Percentiles rank a stretch among this genome's conserved stretches.
Conservation (phyloP, 2,888 invertebrate species). For the Dastarcus helophoroides region DNA sequence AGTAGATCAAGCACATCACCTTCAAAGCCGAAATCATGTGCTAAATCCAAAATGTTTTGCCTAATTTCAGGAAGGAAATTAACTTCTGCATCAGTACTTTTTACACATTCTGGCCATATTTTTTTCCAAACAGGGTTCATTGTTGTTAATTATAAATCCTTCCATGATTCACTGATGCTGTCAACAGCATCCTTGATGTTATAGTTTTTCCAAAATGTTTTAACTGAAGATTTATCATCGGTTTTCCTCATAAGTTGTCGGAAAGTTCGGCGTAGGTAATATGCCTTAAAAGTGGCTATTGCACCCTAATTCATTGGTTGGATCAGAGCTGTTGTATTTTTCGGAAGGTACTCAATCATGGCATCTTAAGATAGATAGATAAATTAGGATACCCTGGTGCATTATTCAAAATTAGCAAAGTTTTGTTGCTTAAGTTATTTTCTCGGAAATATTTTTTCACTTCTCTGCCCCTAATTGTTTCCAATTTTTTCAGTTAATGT, state of each 20-base stretch:
- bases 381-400: conserved; percentile 10
- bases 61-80: conserved; percentile 17
- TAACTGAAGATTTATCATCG: conserved; percentile 14
- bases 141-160: conserved; percentile 18
- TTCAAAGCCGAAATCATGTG: conserved; percentile 17
- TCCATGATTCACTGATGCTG: conserved; percentile 20
- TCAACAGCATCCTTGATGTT: conserved; percentile 18
- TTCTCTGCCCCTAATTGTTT: conserved; percentile 17
- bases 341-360: conserved; percentile 13
- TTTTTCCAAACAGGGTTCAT: too few relatives aligned
- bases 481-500: too few relatives aligned
- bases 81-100: conserved; percentile 14
- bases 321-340: conserved; percentile 17
- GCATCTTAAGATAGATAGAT: conserved; percentile 15
- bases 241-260: conserved; percentile 12
- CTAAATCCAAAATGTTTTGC: conserved; percentile 11
- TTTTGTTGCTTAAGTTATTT: conserved; percentile 11
- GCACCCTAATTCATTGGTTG: conserved; percentile 18
- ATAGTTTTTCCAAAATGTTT: conserved; percentile 17
- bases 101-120: conserved; percentile 18
- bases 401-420: conserved; percentile 13
- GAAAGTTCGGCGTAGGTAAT: conserved; percentile 15
- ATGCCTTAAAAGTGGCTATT: conserved; percentile 15
- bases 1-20: conserved; percentile 19
- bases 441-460: conserved; percentile 12